A percentile compares a stretch with the other conserved stretches of the same genome.
Conservation (phyloP, 2,888 invertebrate genomes). For the Meghimatium bilineatum region DNA sequence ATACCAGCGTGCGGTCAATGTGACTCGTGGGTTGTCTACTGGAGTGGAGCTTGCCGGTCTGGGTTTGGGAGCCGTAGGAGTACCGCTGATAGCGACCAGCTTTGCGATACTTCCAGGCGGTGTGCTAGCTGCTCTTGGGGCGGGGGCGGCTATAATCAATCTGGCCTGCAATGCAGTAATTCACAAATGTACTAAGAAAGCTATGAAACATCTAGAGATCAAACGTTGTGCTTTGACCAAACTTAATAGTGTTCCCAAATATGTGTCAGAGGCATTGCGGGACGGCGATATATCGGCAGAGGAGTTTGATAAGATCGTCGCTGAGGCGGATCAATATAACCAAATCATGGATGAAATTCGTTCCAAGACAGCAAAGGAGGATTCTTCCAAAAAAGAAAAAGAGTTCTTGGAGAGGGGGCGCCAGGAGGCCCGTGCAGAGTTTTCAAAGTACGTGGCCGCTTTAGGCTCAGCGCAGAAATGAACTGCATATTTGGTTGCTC, state of each 20-base stretch:
- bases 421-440: neutral
- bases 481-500: neutral
- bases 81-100: neutral
- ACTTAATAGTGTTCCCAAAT: neutral
- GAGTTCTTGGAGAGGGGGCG: neutral
- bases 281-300: neutral
- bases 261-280: neutral
- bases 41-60: neutral
- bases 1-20: neutral
- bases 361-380: neutral
- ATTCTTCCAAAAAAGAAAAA: neutral
- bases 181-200: neutral
- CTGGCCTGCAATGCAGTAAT: neutral
- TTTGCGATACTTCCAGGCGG: neutral
- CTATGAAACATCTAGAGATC: neutral
- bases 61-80: neutral
- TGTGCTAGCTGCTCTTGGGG: neutral
- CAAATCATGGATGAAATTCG: neutral
- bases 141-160: neutral
- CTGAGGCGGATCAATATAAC: neutral
- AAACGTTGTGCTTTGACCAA: neutral
- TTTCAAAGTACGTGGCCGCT: neutral
- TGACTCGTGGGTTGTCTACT: neutral
- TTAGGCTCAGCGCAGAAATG: neutral
- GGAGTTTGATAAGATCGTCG: neutral